Conservation (phyloP, 2,797 vertebrate species). For the Sebastolobus alascanus region DNA sequence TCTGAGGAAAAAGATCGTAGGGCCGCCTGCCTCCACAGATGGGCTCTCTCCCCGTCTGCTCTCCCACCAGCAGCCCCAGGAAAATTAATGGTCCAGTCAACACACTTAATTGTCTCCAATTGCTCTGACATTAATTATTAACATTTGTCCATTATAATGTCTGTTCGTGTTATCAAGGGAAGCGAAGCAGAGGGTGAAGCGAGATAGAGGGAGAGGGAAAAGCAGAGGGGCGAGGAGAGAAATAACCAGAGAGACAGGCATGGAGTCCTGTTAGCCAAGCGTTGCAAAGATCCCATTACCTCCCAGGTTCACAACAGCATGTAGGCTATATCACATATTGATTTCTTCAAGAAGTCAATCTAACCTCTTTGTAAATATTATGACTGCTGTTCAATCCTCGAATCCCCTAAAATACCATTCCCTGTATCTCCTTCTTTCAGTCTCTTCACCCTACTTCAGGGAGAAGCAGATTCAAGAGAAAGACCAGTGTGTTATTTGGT, state of each 20-base stretch:
- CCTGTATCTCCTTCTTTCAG: slow-evolving; percentile 48
- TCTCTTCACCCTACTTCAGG: slow-evolving; percentile 33
- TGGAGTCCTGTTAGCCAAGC: slow-evolving; percentile 80
- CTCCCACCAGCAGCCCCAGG: slow-evolving; percentile 57
- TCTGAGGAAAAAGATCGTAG: slow-evolving; percentile 46
- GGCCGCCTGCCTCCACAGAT: slow-evolving; percentile 60
- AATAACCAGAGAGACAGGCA: slow-evolving; percentile 72
- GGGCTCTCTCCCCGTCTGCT: slow-evolving; percentile 44
- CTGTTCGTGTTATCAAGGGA: slow-evolving; percentile 71
- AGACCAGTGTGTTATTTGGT: slow-evolving; percentile 16
- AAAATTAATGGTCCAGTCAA: slow-evolving; percentile 87
- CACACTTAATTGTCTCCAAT: slow-evolving; percentile 89
- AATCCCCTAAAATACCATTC: slow-evolving; percentile 56
- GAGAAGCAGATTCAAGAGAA: slow-evolving; percentile 26
- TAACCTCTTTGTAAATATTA: slow-evolving; percentile 85
- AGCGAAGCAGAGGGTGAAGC: slow-evolving; percentile 54
- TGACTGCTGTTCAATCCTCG: slow-evolving; percentile 78
- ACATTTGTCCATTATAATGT: slow-evolving; percentile 76
- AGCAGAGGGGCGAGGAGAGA: slow-evolving; percentile 63
- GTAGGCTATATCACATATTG: slow-evolving; percentile 83
- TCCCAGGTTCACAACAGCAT: slow-evolving; percentile 76
- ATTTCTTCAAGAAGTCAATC: slow-evolving; percentile 86
- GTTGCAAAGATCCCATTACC: slow-evolving; percentile 83
- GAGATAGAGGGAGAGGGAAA: slow-evolving; percentile 40
- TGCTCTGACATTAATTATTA: slow-evolving; percentile 89